Percentiles rank a stretch among this genome's conserved stretches.
Conservation (phyloP, 2,113 vertebrate genomes). For the Syrrhaptes paradoxus region DNA sequence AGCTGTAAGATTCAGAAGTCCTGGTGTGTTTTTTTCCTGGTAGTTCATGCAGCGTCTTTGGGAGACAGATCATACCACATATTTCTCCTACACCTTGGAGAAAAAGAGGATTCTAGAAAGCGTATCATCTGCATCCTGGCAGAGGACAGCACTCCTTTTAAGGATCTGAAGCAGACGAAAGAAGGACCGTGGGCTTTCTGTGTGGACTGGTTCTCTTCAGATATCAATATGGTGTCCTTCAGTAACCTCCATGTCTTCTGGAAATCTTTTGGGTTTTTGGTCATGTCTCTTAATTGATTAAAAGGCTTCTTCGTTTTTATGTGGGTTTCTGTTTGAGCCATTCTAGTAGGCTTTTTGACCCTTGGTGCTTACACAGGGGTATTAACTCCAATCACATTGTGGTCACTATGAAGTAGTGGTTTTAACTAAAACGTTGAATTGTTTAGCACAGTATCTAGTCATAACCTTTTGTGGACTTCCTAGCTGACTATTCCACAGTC, state of each 20-base stretch:
- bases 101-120: background rate
- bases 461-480: background rate
- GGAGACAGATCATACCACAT: background rate
- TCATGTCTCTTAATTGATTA: background rate
- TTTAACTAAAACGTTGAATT: background rate
- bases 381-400: background rate
- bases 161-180: background rate
- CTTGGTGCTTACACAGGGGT: background rate
- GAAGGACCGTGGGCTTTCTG: background rate
- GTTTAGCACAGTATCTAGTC: fast-evolving
- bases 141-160: background rate
- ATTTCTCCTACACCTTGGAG: background rate
- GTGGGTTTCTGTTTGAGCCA: background rate
- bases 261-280: background rate
- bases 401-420: background rate
- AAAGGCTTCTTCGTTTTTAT: background rate
- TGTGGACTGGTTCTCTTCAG: background rate
- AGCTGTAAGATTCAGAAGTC: background rate
- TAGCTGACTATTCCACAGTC: background rate
- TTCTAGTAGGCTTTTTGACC: background rate
- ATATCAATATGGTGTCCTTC: background rate
- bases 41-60: background rate
- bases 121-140: background rate
- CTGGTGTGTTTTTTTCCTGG: background rate
- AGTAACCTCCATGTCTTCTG: background rate